These are phyloP conservation scores for Neodon shergylaensis DNA, from an alignment of 2,113 vertebrate genomes.

Conservation along the genomic window DNA sequence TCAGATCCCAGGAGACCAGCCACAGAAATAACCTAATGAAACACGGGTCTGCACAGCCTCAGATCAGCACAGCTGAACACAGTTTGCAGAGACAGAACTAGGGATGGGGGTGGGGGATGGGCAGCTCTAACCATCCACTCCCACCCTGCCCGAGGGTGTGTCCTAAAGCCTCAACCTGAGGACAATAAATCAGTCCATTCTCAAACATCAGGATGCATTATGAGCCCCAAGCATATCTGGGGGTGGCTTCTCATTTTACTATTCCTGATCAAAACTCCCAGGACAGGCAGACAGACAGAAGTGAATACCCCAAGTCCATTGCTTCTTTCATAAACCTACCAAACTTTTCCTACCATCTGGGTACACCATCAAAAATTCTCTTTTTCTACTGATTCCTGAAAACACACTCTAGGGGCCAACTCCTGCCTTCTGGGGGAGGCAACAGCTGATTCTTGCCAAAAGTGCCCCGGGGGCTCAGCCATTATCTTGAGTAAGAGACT, in stretches of 20 bases:
- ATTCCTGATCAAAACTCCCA: constrained; percentile 8
- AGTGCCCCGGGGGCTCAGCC: neutral
- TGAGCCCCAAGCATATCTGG: neutral
- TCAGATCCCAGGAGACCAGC: constrained; percentile 36
- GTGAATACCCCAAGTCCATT: neutral
- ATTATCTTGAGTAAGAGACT: neutral
- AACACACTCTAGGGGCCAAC: neutral
- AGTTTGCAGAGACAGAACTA: constrained; percentile 47
- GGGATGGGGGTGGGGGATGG: neutral
- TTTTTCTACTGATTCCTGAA: neutral
- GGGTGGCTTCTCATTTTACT: neutral
- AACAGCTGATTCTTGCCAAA: neutral
- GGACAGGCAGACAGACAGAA: neutral
- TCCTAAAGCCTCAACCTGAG: neutral
- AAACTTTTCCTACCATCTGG: neutral
- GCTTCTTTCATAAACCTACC: neutral
- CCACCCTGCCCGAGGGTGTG: neutral
- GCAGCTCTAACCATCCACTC: neutral
- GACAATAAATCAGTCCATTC: neutral
- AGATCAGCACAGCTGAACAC: constrained; percentile 54
- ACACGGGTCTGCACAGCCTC: constrained; percentile 31
- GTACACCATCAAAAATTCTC: neutral
- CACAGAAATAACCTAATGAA: constrained; percentile 49
- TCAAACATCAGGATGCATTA: neutral
- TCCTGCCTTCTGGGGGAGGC: neutral